Base-by-base conservation (phyloP, 2,888 invertebrate genomes). In the Salpingus planirostris region DNA sequence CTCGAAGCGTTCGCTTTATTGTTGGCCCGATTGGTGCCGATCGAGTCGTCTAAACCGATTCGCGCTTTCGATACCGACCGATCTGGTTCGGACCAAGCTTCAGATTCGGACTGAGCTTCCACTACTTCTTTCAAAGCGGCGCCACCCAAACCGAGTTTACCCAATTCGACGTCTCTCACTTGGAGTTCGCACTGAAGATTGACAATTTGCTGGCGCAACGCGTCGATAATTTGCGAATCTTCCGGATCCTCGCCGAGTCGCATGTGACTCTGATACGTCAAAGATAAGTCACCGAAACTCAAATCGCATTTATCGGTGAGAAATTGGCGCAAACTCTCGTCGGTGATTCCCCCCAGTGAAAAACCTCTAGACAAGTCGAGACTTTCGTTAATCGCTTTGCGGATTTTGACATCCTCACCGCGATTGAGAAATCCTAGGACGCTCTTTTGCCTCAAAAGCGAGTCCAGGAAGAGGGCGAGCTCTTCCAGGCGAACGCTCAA, bases 11-110 rank as follows among this genome's bases (percentile, higher is more conserved):
- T 15, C 5, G 27, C 25, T 26, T 35, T 37, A 5, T 5, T 8
- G 18, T 18, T 18, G 18, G 18, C 5, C 18, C 5, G 5, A 5
- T 5, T 6, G 8, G 8, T 18, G 18, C 18, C 8, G 5, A 8
- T 6, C 18, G 18, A 18, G 18, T 18, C 18, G 8, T 18, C 18
- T 8, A 18, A 18, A 1, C 88, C 88, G 13, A 89, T 87, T 40
- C 89, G 73, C 0, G 83, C 86, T 38, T 80, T 64, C 0, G 88
- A 88, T 2, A 89, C 86, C 37, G 76, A 78, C 25, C 86, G 71
- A 55, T 89, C 89, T 0, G 89, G 88, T 55, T 89, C 89, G 0
- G 88, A 88, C 80, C 88, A 89, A 15, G 83, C 78, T 57, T 90
- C 89, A 0, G 87, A 86, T 55, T 89, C 89, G 2, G 78, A 73